Conservation (phyloP, 2,797 vertebrate species). For the Cephalopachus bancanus region DNA sequence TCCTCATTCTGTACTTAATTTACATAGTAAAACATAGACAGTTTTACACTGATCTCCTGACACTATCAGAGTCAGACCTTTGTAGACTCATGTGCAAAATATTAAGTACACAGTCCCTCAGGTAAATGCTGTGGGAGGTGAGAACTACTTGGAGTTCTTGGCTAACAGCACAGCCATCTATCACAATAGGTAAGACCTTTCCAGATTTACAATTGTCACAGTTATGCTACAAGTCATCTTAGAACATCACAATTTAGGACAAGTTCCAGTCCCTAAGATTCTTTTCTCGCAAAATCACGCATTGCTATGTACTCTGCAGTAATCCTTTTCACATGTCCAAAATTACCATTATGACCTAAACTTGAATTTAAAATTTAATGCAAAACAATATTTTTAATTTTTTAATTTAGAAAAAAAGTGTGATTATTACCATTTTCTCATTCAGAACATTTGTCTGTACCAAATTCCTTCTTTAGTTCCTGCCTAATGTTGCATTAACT, state of each 20-base stretch:
- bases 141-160: not conserved
- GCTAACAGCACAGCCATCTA: not conserved
- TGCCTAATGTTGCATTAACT: conserved; percentile 78
- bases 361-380: conserved; percentile 59
- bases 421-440: conserved; percentile 58
- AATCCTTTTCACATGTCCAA: conserved; percentile 62
- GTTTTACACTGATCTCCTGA: conserved; percentile 28
- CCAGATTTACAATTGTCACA: not conserved
- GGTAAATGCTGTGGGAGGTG: not conserved
- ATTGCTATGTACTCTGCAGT: conserved; percentile 12
- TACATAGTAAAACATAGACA: not conserved
- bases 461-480: conserved; percentile 78
- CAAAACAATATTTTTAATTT: conserved; percentile 65
- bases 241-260: not conserved
- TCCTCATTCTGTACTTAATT: conserved; percentile 43
- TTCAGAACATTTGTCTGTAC: conserved; percentile 79
- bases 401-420: conserved; percentile 72
- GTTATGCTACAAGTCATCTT: not conserved
- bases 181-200: not conserved
- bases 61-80: conserved; percentile 1
- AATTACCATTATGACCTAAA: conserved; percentile 15
- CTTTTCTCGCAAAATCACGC: not conserved
- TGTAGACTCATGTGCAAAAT: conserved; percentile 46
- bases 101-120: conserved; percentile 1
- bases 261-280: not conserved